A percentile compares a stretch with the other conserved stretches of the same genome.
Evolutionary conservation across 2,113 vertebrate genomes (phyloP).

Genomic region (Lepus americanus): DNA sequence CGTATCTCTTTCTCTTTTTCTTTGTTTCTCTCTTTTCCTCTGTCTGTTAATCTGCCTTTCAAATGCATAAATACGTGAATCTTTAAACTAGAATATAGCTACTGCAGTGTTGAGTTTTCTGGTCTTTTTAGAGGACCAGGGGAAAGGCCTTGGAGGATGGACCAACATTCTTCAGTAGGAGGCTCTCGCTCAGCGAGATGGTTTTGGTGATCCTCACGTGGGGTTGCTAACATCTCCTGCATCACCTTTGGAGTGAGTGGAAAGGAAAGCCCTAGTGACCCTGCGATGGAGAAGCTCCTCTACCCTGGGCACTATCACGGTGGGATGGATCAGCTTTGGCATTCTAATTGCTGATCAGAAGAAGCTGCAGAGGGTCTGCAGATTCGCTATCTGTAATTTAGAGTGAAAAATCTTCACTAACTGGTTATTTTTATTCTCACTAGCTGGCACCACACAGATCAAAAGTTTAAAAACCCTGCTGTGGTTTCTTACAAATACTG

Average conservation of each 20-base stretch:
- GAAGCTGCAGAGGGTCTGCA: neutral
- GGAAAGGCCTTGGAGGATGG: neutral
- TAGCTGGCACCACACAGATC: neutral
- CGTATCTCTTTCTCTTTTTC: too few species aligned
- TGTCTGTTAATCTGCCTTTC: too few species aligned
- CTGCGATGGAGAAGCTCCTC: neutral
- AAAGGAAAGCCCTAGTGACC: too few species aligned
- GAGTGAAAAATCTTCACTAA: conserved; percentile 12
- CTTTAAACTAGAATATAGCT: neutral
- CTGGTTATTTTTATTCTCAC: conserved; percentile 15
- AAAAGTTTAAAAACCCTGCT: neutral
- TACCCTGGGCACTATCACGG: neutral
- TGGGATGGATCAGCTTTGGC: neutral
- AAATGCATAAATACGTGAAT: too few species aligned
- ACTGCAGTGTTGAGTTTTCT: neutral
- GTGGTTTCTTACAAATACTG: neutral
- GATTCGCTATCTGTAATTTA: neutral
- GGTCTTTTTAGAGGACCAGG: neutral
- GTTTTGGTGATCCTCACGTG: neutral
- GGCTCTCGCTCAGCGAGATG: neutral
- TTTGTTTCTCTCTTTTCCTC: too few species aligned
- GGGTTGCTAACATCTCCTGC: neutral
- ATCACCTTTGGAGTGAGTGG: too few species aligned
- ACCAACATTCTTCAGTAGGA: neutral
- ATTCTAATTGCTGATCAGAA: neutral